Evolutionary conservation across 2,797 vertebrate species (phyloP).

Genomic region (Myioborus miniatus): DNA sequence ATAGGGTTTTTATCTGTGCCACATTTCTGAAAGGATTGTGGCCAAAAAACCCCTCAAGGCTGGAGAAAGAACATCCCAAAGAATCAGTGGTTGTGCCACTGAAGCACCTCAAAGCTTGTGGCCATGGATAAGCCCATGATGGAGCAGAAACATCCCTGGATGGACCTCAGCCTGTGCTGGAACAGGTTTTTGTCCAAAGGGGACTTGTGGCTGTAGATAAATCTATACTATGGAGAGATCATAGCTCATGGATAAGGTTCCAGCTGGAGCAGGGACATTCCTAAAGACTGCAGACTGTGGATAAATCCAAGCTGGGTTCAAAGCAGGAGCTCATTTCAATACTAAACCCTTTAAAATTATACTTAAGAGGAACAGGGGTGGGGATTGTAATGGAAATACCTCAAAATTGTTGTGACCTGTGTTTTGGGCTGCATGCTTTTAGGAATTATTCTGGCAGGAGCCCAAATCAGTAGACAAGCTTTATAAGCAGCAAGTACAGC

Average conservation of each 20-base stretch:
- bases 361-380: too few species aligned
- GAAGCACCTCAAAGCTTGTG: neutral
- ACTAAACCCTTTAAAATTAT: neutral
- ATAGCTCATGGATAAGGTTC: neutral
- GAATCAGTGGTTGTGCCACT: neutral
- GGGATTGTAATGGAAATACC: neutral
- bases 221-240: neutral
- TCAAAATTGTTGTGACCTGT: neutral
- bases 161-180: neutral
- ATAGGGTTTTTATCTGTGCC: too few species aligned
- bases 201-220: neutral
- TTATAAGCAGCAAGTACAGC: neutral
- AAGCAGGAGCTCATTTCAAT: neutral
- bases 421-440: neutral
- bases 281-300: neutral
- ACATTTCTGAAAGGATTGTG: neutral
- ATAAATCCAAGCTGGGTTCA: neutral
- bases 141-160: neutral
- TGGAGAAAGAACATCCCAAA: neutral
- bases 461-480: neutral
- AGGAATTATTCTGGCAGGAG: neutral
- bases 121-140: neutral
- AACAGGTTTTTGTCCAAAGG: neutral
- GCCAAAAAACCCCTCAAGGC: neutral
- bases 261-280: neutral